These are phyloP conservation scores for Morone chrysops DNA, from an alignment of 2,113 vertebrate genomes.

Conservation along the genomic window DNA sequence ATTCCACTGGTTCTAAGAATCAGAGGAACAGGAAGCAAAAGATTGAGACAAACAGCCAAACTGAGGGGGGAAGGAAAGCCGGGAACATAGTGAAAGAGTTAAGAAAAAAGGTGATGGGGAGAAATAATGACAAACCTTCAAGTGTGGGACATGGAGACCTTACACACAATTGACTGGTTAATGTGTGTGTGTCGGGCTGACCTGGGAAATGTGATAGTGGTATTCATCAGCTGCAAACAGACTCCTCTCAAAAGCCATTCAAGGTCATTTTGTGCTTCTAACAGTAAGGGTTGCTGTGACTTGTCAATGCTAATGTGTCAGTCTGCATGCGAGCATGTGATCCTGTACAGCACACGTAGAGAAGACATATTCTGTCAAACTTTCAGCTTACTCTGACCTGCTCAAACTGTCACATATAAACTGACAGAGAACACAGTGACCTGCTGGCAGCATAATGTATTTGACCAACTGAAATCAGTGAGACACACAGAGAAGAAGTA, in stretches of 20 bases:
- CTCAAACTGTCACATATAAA: slow-evolving; percentile 6
- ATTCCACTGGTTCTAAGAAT: slow-evolving; percentile 41
- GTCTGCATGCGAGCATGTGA: slow-evolving; percentile 9
- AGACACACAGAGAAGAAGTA: slow-evolving; percentile 16
- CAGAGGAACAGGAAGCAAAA: slow-evolving; percentile 22
- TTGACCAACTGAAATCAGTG: slow-evolving; percentile 26
- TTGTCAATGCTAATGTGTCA: slow-evolving; percentile 46
- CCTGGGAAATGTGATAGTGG: slow-evolving; percentile 65
- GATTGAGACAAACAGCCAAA: slow-evolving; percentile 13
- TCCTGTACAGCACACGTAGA: slow-evolving; percentile 14
- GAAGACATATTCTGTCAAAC: slow-evolving; percentile 7
- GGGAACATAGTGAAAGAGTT: background rate
- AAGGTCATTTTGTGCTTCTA: slow-evolving; percentile 56
- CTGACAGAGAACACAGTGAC: slow-evolving; percentile 46
- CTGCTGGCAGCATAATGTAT: slow-evolving; percentile 40
- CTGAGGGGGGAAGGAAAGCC: slow-evolving; percentile 1
- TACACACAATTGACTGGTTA: slow-evolving; percentile 41
- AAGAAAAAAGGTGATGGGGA: slow-evolving; percentile 21
- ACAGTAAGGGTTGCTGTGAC: slow-evolving; percentile 69
- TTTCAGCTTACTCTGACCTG: slow-evolving; percentile 51
- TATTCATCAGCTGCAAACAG: slow-evolving; percentile 57
- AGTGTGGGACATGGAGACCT: slow-evolving; percentile 62
- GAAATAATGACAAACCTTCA: slow-evolving; percentile 30
- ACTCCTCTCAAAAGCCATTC: slow-evolving; percentile 49
- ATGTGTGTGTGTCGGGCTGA: slow-evolving; percentile 70